Evolutionary conservation across 2,797 vertebrate species (phyloP).

Genomic region (Orientallactaga sibirica): DNA sequence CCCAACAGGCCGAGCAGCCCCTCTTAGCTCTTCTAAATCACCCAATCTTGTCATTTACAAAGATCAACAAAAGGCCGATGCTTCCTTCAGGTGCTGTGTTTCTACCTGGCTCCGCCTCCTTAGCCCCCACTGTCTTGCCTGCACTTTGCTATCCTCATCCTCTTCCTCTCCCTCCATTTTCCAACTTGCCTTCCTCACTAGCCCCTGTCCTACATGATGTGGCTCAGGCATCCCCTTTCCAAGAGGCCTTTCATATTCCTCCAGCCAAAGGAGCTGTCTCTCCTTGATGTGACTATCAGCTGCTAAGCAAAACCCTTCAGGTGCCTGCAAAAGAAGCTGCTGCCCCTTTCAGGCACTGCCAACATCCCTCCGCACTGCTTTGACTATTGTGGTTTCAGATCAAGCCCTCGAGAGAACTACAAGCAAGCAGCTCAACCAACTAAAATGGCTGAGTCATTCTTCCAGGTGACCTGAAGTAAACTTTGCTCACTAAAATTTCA

Average conservation of each 20-base stretch:
- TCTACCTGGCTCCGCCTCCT: background rate
- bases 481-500: background rate
- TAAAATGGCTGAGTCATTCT: background rate
- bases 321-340: background rate
- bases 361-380: background rate
- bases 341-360: background rate
- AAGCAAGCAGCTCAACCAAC: background rate
- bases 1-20: background rate
- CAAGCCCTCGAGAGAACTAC: background rate
- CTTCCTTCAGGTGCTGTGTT: background rate
- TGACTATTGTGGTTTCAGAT: background rate
- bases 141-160: background rate
- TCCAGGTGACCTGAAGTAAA: background rate
- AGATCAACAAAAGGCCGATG: background rate
- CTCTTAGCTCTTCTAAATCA: background rate
- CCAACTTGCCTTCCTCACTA: slow-evolving; percentile 4
- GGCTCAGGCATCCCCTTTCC: slow-evolving; percentile 32
- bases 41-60: background rate
- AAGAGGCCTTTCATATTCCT: slow-evolving; percentile 11
- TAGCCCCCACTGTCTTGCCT: background rate
- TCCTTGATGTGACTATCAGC: background rate
- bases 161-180: background rate
- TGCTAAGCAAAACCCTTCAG: background rate
- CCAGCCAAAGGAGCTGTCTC: background rate
- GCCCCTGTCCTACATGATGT: background rate